Evolutionary conservation across 2,797 vertebrate species (phyloP).

Genomic region (Sparus aurata): DNA sequence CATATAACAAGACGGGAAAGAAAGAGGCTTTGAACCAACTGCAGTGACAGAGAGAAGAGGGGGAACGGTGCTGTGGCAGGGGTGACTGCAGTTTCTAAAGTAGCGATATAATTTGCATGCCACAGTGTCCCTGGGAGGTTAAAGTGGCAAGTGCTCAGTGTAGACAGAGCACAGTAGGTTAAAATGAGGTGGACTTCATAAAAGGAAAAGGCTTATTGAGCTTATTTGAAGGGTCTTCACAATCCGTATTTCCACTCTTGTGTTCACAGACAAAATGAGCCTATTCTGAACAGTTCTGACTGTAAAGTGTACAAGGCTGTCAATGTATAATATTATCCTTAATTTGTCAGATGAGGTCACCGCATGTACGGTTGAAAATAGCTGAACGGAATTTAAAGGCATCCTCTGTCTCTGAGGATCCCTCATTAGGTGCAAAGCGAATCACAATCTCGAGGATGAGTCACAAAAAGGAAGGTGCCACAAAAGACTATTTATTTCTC

Average conservation of each 20-base stretch:
- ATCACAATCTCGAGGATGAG: conserved; percentile 35
- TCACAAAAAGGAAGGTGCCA: conserved; percentile 24
- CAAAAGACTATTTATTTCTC: conserved; percentile 36
- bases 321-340: conserved; percentile 6
- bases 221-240: background rate
- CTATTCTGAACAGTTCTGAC: background rate
- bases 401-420: conserved; percentile 28
- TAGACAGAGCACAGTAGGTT: conserved; percentile 6
- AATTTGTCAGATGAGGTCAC: conserved; percentile 34
- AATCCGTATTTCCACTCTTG: conserved; percentile 3
- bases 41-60: background rate
- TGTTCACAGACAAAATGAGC: background rate
- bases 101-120: conserved; percentile 36
- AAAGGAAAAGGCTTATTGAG: background rate
- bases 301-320: background rate
- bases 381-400: conserved; percentile 29
- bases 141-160: background rate
- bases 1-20: background rate
- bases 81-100: conserved; percentile 10
- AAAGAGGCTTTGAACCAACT: background rate
- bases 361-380: conserved; percentile 19
- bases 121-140: conserved; percentile 24
- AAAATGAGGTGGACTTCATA: conserved; percentile 1
- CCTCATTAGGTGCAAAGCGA: conserved; percentile 50
- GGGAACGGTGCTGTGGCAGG: background rate